Percentiles rank a stretch among this genome's conserved stretches.
Evolutionary conservation across 2,888 invertebrate species (phyloP).

Genomic region (Opisthograptis luteolata): DNA sequence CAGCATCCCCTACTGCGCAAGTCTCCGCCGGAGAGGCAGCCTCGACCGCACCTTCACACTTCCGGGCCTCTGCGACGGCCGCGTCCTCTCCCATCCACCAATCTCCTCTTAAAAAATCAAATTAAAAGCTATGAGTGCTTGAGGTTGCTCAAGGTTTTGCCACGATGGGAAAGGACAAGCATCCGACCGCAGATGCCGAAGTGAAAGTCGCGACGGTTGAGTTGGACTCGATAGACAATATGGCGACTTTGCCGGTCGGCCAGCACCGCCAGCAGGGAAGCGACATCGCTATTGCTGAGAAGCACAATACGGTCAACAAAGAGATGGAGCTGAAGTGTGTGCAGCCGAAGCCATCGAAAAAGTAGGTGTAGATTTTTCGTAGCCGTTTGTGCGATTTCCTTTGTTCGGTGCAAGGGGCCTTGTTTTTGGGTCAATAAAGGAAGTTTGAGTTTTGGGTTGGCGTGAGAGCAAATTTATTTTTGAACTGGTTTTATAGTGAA

Average conservation of each 20-base stretch:
- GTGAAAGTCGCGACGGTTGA: constrained; percentile 96
- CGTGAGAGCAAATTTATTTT: background rate
- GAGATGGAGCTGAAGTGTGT: constrained; percentile 95
- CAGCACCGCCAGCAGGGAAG: constrained; percentile 88
- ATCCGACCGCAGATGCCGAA: constrained; percentile 86
- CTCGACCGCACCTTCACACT: constrained; percentile 67
- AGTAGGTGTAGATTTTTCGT: constrained; percentile 81
- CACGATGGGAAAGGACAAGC: constrained; percentile 78
- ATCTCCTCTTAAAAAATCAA: constrained; percentile 37
- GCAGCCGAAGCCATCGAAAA: constrained; percentile 92
- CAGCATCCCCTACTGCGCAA: constrained; percentile 81
- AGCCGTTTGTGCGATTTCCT: constrained; percentile 18
- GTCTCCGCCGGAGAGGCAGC: constrained; percentile 68
- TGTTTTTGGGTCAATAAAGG: background rate
- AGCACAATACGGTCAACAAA: constrained; percentile 92
- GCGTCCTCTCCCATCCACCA: constrained; percentile 59
- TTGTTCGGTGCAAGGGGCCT: constrained; percentile 29
- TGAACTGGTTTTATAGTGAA: too few species aligned
- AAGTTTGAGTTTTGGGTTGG: background rate
- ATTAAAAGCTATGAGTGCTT: constrained; percentile 50
- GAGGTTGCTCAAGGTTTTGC: constrained; percentile 32
- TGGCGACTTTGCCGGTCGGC: constrained; percentile 94
- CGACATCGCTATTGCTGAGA: constrained; percentile 90
- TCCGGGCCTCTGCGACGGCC: constrained; percentile 65
- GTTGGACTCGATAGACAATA: constrained; percentile 93